Percentiles rank a stretch among this genome's conserved stretches.
Evolutionary conservation across 2,113 vertebrate species (phyloP).

Genomic region (Girardinichthys multiradiatus): DNA sequence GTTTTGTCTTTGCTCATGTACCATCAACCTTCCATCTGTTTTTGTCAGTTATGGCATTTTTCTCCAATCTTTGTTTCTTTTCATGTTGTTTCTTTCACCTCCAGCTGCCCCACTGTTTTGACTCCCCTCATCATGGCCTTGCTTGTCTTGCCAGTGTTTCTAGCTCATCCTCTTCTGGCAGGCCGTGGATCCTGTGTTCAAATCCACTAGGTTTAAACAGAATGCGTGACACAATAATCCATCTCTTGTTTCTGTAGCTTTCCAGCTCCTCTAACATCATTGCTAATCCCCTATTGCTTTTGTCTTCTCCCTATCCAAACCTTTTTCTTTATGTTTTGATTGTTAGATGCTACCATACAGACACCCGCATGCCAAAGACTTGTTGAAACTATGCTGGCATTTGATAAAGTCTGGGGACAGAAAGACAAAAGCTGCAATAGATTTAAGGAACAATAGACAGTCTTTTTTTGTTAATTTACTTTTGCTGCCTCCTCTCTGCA

Average conservation of each 20-base stretch:
- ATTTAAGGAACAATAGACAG: slow-evolving; percentile 10
- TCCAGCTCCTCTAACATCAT: slow-evolving; percentile 16
- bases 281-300: background rate
- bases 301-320: background rate
- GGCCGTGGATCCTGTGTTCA: slow-evolving; percentile 30
- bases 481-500: slow-evolving; percentile 27
- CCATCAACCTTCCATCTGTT: slow-evolving; percentile 22
- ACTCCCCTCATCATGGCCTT: slow-evolving; percentile 17
- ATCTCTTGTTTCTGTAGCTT: slow-evolving; percentile 20
- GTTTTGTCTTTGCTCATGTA: slow-evolving; percentile 27
- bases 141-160: slow-evolving; percentile 27
- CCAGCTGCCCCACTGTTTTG: slow-evolving; percentile 11
- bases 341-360: slow-evolving; percentile 16
- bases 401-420: background rate
- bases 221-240: slow-evolving; percentile 28
- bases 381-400: slow-evolving; percentile 9
- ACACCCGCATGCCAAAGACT: slow-evolving; percentile 25
- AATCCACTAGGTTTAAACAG: slow-evolving; percentile 24
- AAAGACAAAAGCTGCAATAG: background rate
- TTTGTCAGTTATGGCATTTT: slow-evolving; percentile 28
- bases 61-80: slow-evolving; percentile 9
- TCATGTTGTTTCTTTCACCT: slow-evolving; percentile 35
- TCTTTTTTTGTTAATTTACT: slow-evolving; percentile 20
- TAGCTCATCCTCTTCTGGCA: slow-evolving; percentile 21
- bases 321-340: slow-evolving; percentile 13